Evolutionary conservation across 2,113 vertebrate species (phyloP).

Genomic region (Calonectris borealis): DNA sequence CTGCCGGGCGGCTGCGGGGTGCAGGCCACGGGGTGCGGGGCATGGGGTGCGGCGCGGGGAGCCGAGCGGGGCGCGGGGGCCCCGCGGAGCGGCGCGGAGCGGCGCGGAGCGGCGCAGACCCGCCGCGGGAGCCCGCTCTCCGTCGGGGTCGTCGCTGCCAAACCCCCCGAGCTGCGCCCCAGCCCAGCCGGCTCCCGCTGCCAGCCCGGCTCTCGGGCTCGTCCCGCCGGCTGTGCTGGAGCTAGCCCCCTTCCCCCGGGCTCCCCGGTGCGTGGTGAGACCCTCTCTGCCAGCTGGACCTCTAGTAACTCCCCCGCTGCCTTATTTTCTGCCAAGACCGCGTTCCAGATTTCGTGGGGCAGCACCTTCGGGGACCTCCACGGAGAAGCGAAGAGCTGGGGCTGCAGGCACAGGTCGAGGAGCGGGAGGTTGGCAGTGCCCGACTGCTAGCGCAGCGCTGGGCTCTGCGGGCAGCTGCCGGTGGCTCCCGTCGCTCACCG

Average conservation of each 20-base stretch:
- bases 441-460: accelerated
- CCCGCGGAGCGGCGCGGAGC: background rate
- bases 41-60: background rate
- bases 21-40: background rate
- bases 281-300: background rate
- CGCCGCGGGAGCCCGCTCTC: accelerated
- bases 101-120: too few relatives aligned
- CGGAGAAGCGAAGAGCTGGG: accelerated
- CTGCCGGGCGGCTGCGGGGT: too few relatives aligned
- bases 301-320: accelerated
- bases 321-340: too few relatives aligned
- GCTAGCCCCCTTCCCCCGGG: too few relatives aligned
- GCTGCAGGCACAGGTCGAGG: background rate
- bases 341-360: accelerated
- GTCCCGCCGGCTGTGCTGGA: background rate
- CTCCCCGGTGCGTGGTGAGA: background rate
- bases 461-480: background rate
- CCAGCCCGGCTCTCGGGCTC: background rate
- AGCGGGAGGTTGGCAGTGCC: accelerated
- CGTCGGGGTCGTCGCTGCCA: background rate
- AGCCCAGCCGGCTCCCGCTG: background rate
- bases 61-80: background rate
- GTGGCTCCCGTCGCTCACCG: background rate
- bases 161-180: background rate
- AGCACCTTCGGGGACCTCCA: background rate